phyloP scores from a whole-genome alignment of 1,140 invertebrate genomes.

The Heliconius himera region DNA sequence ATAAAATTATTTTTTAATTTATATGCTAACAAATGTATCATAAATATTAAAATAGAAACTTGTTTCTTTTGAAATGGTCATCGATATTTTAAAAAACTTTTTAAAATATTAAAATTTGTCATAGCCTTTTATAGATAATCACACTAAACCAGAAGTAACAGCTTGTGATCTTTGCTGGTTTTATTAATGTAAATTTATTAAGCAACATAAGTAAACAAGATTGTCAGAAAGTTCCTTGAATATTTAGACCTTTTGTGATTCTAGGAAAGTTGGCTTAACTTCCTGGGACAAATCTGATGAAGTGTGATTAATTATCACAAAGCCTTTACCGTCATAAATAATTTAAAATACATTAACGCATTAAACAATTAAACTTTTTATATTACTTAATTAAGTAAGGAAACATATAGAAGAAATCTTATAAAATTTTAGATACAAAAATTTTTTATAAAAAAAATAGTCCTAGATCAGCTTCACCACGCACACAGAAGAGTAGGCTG shows the following conservation, averaged over 20 bases:
- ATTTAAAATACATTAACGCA: neutral
- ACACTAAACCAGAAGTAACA: neutral
- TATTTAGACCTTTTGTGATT: neutral
- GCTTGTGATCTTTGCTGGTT: neutral
- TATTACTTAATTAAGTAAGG: neutral
- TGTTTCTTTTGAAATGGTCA: neutral
- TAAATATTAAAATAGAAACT: too few species aligned
- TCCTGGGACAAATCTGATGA: neutral
- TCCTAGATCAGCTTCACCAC: too few species aligned
- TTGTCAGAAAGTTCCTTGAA: neutral
- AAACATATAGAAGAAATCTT: too few species aligned
- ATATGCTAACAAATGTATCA: too few species aligned
- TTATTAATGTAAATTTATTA: constrained; percentile 1
- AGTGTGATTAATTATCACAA: neutral
- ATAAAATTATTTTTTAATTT: too few species aligned
- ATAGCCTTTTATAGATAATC: too few species aligned
- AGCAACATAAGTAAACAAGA: neutral
- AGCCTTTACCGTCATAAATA: neutral
- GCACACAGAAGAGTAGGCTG: too few species aligned
- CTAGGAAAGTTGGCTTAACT: neutral
- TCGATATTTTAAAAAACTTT: neutral
- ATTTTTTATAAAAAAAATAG: too few species aligned
- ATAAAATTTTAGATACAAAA: too few species aligned
- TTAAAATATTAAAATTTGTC: neutral
- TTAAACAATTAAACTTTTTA: neutral